These are phyloP conservation scores for Drosophila prolongata DNA, from an alignment of 2,888 invertebrate genomes.

Conservation along the genomic window DNA sequence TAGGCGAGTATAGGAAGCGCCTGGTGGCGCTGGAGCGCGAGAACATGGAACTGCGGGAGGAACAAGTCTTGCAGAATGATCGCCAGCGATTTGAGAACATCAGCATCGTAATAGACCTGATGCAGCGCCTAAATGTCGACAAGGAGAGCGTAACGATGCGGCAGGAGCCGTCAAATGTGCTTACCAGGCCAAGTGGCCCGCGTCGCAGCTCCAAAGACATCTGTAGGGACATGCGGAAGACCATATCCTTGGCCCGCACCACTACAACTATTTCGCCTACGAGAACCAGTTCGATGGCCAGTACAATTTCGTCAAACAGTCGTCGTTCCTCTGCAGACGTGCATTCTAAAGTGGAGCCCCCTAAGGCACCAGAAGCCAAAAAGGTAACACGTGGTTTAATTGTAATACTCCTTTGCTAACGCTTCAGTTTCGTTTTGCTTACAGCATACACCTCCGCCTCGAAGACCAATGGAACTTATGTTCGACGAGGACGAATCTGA, in stretches of 20 bases:
- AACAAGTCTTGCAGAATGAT: neutral
- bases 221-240: slow-evolving; percentile 6
- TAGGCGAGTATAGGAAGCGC: slow-evolving; percentile 1
- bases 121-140: slow-evolving; percentile 7
- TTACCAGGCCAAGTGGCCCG: neutral
- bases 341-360: neutral
- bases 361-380: neutral
- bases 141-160: neutral
- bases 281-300: neutral
- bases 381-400: neutral
- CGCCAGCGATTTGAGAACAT: neutral
- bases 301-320: neutral
- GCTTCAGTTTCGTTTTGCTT: neutral
- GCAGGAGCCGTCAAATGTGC: neutral
- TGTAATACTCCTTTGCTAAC: neutral
- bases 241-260: slow-evolving; percentile 7
- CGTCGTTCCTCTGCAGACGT: neutral
- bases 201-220: slow-evolving; percentile 20
- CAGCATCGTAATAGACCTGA: neutral
- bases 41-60: slow-evolving; percentile 11
- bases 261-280: slow-evolving; percentile 1
- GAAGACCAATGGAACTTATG: neutral
- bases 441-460: slow-evolving; percentile 5
- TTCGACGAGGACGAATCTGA: slow-evolving; percentile 1
- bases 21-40: neutral